These are phyloP conservation scores for Drosophila trichaetosa DNA, from an alignment of 2,888 invertebrate species.

Conservation along the genomic window DNA sequence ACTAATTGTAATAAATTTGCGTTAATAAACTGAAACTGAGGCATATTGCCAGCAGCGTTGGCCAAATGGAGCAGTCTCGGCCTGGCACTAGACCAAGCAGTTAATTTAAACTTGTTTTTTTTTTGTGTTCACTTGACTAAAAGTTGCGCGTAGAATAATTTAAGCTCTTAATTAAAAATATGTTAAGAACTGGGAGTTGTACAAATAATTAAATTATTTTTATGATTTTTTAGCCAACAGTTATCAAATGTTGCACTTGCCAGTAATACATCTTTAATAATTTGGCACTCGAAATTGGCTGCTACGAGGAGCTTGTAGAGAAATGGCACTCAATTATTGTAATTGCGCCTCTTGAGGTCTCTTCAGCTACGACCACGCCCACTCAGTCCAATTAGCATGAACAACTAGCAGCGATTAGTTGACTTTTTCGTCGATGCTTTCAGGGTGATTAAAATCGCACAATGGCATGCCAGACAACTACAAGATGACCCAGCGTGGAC, in stretches of 20 bases:
- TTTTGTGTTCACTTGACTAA: constrained; percentile 8
- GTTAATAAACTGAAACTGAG: constrained; percentile 70
- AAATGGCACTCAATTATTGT: constrained; percentile 36
- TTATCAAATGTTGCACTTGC: background rate
- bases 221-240: background rate
- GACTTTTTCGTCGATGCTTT: constrained; percentile 73
- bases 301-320: too few relatives aligned
- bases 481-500: constrained; percentile 70
- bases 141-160: constrained; percentile 26
- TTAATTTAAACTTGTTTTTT: constrained; percentile 6
- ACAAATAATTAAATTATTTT: constrained; percentile 7
- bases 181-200: constrained; percentile 23
- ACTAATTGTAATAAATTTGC: constrained; percentile 78
- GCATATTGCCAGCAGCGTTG: constrained; percentile 64
- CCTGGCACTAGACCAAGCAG: constrained; percentile 8
- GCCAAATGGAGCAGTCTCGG: constrained; percentile 38
- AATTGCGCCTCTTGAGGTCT: constrained; percentile 42
- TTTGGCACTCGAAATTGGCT: background rate
- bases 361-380: constrained; percentile 45
- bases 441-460: constrained; percentile 79
- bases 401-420: constrained; percentile 68
- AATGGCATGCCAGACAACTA: constrained; percentile 44
- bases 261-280: background rate
- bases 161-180: constrained; percentile 51
- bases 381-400: constrained; percentile 59